Percentiles rank a stretch among this genome's conserved stretches.
phyloP scores from a whole-genome alignment of 2,797 vertebrate genomes.

The Pipistrellus kuhlii region DNA sequence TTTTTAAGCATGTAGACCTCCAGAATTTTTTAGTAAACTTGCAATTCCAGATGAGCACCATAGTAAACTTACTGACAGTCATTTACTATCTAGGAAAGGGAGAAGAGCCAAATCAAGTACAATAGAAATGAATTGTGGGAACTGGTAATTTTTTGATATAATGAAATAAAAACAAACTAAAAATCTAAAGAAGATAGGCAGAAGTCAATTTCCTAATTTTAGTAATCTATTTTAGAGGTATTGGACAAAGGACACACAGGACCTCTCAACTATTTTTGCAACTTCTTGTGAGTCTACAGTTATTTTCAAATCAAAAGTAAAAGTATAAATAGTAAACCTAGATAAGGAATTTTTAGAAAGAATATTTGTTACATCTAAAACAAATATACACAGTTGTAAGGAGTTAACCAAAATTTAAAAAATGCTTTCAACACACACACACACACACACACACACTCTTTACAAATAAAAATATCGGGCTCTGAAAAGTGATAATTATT shows the following conservation, averaged over 20 bases:
- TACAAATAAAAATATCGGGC: slow-evolving; percentile 33
- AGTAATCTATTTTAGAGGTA: slow-evolving; percentile 1
- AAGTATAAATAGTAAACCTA: background rate
- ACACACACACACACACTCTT: background rate
- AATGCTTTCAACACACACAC: background rate
- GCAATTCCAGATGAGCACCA: background rate
- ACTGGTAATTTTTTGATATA: slow-evolving; percentile 8
- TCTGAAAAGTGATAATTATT: slow-evolving; percentile 52
- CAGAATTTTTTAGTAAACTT: slow-evolving; percentile 26
- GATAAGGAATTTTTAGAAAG: slow-evolving; percentile 11
- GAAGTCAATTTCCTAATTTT: slow-evolving; percentile 28
- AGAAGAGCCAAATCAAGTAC: background rate
- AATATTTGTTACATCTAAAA: background rate
- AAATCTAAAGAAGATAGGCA: background rate
- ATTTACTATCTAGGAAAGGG: slow-evolving; percentile 10
- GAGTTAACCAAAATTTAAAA: slow-evolving; percentile 4
- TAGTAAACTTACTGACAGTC: slow-evolving; percentile 18
- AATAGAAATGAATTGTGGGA: slow-evolving; percentile 20
- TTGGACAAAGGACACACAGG: background rate
- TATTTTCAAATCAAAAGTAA: slow-evolving; percentile 29
- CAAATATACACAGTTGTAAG: background rate
- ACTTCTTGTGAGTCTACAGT: background rate
- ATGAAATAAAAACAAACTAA: slow-evolving; percentile 47
- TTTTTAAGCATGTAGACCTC: slow-evolving; percentile 19
- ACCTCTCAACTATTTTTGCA: background rate